Base-by-base conservation (phyloP, 30 jellyfish, hydroid and myxozoan genomes). In the Aurelia aurita region DNA sequence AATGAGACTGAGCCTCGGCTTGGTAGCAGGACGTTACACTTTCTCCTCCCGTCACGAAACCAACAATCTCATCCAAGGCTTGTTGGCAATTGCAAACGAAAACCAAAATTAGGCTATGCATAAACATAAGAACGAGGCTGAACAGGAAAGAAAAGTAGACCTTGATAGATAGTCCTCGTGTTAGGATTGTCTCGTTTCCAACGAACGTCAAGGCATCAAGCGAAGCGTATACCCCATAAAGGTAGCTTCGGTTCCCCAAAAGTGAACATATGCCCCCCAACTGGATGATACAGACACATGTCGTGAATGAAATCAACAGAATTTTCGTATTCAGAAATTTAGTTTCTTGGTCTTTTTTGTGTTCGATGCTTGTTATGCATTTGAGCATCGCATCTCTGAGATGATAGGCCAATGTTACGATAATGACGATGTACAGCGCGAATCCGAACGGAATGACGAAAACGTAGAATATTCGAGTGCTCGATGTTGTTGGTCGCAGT, bases 381-480 rank as follows among this genome's bases (percentile, higher is more conserved):
- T 45, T 21, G 5, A 20, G 53, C 63, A 83, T 34, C 10, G 83
- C 69, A 71, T 83, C 87, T 22, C 87, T 87, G 65, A 83, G 28
- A 49, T 45, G 85, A 39, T 83, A 70, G 26, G 93, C 93, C 14
- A 71, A 23, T 20, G 87, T 55, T 12, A 83, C 68, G 22, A 83
- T 44, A 46, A 83, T 59, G 25, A 55, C 28, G n/a, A 83, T 80
- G 60, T 83, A 83, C 5, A 83, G 69, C 15, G 93, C 80, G 44
- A 83, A 71, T 9, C 93, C 93, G 31, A 83, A 34, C 58, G 93
- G 93, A 59, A 61, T 58, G 73, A 69, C 65, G 71, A 83, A 70
- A 1, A 75, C 28, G 74, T 83, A 83, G 87, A 83, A 83, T 26
- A 83, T 16, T 60, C 51, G 58, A 23, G 87, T 65, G n/a, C 72